Conservation (phyloP, 2,888 invertebrate species). For the Scaptomyza polygonia region DNA sequence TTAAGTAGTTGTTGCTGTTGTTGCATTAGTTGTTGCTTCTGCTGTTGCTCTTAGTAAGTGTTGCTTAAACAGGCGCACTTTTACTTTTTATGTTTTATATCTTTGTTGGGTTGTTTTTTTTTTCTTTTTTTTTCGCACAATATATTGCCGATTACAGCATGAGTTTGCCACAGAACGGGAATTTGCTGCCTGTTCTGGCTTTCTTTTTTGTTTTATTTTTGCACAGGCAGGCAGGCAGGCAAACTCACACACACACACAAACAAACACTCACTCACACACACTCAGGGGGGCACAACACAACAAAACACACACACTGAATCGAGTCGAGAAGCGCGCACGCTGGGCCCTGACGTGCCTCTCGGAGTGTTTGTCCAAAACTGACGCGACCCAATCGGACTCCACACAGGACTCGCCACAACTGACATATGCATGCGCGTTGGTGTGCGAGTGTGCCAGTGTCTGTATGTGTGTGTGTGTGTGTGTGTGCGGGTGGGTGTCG, state of each 20-base stretch:
- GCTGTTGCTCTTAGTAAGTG: constrained; percentile 10
- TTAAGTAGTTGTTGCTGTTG: constrained; percentile 23
- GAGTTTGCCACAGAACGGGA: constrained; percentile 55
- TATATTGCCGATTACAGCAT: constrained; percentile 70
- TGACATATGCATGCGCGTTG: background rate
- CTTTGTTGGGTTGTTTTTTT: constrained; percentile 8
- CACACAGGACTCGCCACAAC: constrained; percentile 41
- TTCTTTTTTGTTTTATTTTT: background rate
- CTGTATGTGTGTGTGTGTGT: background rate
- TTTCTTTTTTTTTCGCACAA: constrained; percentile 34
- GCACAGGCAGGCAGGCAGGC: constrained; percentile 46
- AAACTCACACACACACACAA: constrained; percentile 36
- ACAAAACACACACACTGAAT: constrained; percentile 68
- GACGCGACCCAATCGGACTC: constrained; percentile 45
- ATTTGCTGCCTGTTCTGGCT: constrained; percentile 55
- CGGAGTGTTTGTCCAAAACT: constrained; percentile 84
- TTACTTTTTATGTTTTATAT: constrained; percentile 33
- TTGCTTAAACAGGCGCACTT: constrained; percentile 32
- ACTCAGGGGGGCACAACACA: constrained; percentile 45
- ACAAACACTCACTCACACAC: constrained; percentile 38
- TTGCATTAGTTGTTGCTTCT: constrained; percentile 36
- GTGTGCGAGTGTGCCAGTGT: constrained; percentile 4
- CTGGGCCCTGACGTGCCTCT: constrained; percentile 82
- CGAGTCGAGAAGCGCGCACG: constrained; percentile 81
- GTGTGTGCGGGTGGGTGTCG: constrained; percentile 37